Conservation (phyloP, 2,888 invertebrate species). For the Magallana nippona region DNA sequence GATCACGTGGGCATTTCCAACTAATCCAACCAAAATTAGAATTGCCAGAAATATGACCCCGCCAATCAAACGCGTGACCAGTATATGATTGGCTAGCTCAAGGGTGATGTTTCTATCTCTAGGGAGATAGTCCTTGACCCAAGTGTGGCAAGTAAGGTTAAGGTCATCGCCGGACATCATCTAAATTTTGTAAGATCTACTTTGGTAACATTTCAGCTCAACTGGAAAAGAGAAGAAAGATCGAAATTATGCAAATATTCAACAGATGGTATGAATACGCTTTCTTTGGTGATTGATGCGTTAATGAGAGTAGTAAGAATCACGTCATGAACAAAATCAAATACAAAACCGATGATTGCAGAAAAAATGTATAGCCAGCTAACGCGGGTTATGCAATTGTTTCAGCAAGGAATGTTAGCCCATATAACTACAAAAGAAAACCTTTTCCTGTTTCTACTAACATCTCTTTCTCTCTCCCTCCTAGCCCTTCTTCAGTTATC, state of each 20-base stretch:
- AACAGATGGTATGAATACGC: too few relatives aligned
- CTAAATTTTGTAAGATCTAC: background rate
- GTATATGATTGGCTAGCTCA: slow-evolving; percentile 41
- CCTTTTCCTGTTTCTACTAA: too few relatives aligned
- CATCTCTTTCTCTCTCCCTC: too few relatives aligned
- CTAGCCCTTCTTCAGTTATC: too few relatives aligned
- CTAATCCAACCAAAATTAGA: slow-evolving; percentile 63
- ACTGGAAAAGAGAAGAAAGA: slow-evolving; percentile 45
- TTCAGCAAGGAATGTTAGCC: too few relatives aligned
- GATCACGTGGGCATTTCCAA: slow-evolving; percentile 66
- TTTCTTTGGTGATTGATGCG: too few relatives aligned
- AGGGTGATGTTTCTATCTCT: slow-evolving; percentile 42
- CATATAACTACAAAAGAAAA: too few relatives aligned
- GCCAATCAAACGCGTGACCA: slow-evolving; percentile 48
- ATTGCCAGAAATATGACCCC: slow-evolving; percentile 46
- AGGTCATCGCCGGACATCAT: slow-evolving; percentile 47
- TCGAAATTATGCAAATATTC: background rate
- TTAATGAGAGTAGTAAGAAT: too few relatives aligned
- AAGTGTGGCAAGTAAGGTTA: slow-evolving; percentile 54
- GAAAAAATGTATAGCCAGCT: too few relatives aligned
- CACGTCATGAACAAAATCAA: too few relatives aligned
- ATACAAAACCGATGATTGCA: too few relatives aligned
- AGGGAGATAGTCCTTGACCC: slow-evolving; percentile 44
- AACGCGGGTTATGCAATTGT: too few relatives aligned
- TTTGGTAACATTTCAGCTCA: slow-evolving; percentile 51